phyloP scores from a whole-genome alignment of 2,113 vertebrate genomes.

The Leucopsar rothschildi region DNA sequence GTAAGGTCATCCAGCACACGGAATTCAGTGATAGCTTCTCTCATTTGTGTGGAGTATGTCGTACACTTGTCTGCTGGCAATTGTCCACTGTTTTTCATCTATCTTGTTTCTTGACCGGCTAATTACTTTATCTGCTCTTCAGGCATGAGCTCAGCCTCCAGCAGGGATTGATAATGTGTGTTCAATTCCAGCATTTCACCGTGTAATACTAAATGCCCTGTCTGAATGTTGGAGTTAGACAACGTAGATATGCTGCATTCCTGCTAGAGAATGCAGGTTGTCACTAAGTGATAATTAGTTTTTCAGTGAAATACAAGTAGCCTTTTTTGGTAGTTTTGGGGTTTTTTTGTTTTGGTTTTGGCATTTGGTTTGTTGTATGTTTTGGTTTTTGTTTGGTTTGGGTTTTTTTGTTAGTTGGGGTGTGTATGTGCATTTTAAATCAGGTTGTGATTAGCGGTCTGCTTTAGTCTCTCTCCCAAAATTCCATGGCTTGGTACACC shows the following conservation, averaged over 20 bases:
- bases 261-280: neutral
- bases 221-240: neutral
- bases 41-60: neutral
- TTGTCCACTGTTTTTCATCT: neutral
- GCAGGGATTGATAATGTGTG: neutral
- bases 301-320: neutral
- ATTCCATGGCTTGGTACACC: neutral
- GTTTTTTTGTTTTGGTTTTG: neutral
- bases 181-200: neutral
- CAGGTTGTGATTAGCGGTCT: neutral
- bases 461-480: neutral
- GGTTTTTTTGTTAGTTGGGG: neutral
- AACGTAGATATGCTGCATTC: neutral
- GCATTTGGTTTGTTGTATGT: neutral
- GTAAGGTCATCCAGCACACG: neutral
- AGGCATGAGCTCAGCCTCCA: neutral
- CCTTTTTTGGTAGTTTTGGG: neutral
- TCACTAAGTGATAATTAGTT: neutral
- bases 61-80: neutral
- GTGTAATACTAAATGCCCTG: neutral
- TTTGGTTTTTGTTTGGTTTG: neutral
- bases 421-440: neutral
- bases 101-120: neutral
- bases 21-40: neutral
- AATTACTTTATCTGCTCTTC: neutral